Evolutionary conservation across 2,797 vertebrate genomes (phyloP).

Genomic region (Poeciliopsis paucimaculata): DNA sequence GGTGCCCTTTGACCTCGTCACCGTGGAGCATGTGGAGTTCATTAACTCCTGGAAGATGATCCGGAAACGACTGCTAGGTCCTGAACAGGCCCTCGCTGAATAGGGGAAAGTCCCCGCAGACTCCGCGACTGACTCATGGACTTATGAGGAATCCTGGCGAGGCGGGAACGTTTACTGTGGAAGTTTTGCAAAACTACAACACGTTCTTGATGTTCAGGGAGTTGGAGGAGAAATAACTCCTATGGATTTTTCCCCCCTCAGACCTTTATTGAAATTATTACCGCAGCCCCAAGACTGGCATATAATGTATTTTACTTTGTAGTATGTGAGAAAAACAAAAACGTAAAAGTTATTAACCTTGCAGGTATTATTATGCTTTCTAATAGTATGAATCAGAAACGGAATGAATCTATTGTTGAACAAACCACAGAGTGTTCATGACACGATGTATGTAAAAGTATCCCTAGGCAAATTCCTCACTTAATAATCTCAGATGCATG

Average conservation of each 20-base stretch:
- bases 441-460: neutral
- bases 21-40: slow-evolving; percentile 45
- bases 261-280: neutral
- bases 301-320: neutral
- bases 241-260: neutral
- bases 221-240: neutral
- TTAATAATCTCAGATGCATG: neutral
- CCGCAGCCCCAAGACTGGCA: neutral
- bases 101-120: slow-evolving; percentile 40
- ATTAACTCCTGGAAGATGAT: slow-evolving; percentile 42
- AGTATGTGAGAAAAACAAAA: neutral
- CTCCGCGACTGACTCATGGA: slow-evolving; percentile 41
- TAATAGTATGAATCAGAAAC: neutral
- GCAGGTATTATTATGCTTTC: neutral
- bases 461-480: neutral
- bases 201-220: neutral
- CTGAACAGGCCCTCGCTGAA: neutral
- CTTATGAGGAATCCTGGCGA: slow-evolving; percentile 25
- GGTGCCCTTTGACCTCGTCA: slow-evolving; percentile 32
- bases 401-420: neutral
- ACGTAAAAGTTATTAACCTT: neutral
- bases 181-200: neutral
- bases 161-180: neutral
- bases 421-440: neutral
- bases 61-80: slow-evolving; percentile 22